phyloP scores from a whole-genome alignment of 2,888 invertebrate genomes.

The Metopia argyrocephala region DNA sequence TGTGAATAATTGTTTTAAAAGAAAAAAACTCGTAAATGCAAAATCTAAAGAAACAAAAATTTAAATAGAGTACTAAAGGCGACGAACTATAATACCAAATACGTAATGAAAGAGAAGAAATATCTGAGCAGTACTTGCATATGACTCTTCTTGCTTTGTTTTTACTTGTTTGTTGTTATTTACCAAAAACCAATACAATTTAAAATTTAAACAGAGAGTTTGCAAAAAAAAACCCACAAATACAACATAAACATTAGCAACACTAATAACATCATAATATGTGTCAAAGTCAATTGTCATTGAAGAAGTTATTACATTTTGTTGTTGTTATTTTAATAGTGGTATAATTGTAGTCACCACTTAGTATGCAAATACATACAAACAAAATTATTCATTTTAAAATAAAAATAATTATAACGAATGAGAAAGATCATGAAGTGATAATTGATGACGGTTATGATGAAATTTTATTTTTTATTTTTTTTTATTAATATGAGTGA shows the following conservation, averaged over 20 bases:
- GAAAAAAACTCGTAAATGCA: constrained; percentile 11
- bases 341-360: not conserved
- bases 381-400: too few relatives aligned
- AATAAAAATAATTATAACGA: too few relatives aligned
- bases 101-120: too few relatives aligned
- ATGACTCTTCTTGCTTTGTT: not conserved
- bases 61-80: not conserved
- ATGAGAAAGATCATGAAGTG: not conserved
- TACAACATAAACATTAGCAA: constrained; percentile 14
- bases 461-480: too few relatives aligned
- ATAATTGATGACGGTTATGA: too few relatives aligned
- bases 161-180: constrained; percentile 7
- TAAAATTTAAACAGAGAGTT: constrained; percentile 8
- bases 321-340: not conserved
- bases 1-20: not conserved
- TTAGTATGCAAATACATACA: too few relatives aligned
- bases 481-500: too few relatives aligned
- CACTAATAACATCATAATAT: constrained; percentile 39
- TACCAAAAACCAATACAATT: constrained; percentile 34
- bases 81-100: too few relatives aligned
- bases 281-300: constrained; percentile 59
- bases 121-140: too few relatives aligned
- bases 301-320: constrained; percentile 24
- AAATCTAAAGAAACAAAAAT: not conserved
- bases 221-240: not conserved